These are phyloP conservation scores for Actinemys pallida DNA, from an alignment of 2,113 vertebrate genomes.

Conservation along the genomic window DNA sequence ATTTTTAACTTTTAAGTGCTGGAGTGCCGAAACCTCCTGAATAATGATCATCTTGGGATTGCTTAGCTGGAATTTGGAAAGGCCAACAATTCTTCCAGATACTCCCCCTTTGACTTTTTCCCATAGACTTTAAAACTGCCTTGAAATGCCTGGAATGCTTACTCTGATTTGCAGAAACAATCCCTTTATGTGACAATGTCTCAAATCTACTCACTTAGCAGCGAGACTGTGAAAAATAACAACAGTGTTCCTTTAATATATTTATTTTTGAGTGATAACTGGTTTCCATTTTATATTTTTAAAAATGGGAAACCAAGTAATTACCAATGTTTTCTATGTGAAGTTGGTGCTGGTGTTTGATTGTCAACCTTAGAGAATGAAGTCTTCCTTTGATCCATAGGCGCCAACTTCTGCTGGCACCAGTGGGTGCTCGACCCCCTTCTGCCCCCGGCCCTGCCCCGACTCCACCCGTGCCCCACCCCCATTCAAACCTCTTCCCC, in stretches of 20 bases:
- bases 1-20: slow-evolving; percentile 43
- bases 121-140: slow-evolving; percentile 55
- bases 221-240: neutral
- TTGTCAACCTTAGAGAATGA: neutral
- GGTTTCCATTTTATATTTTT: neutral
- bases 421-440: too few relatives aligned
- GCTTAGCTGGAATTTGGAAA: slow-evolving; percentile 73
- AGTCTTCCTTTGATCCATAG: neutral
- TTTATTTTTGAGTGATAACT: neutral
- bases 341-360: neutral
- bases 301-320: neutral
- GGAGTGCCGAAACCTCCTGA: slow-evolving; percentile 53
- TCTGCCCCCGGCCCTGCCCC: too few relatives aligned
- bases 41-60: slow-evolving; percentile 75
- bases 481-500: too few relatives aligned
- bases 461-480: too few relatives aligned
- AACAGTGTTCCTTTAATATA: neutral
- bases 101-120: slow-evolving; percentile 78
- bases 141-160: slow-evolving; percentile 64
- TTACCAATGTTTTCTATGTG: neutral
- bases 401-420: too few relatives aligned
- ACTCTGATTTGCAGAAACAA: neutral
- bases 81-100: slow-evolving; percentile 64
- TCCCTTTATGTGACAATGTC: neutral
- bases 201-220: slow-evolving; percentile 1